A percentile compares a stretch with the other conserved stretches of the same genome.
Conservation (phyloP, 2,888 invertebrate genomes). For the Lithophane ornitopus region DNA sequence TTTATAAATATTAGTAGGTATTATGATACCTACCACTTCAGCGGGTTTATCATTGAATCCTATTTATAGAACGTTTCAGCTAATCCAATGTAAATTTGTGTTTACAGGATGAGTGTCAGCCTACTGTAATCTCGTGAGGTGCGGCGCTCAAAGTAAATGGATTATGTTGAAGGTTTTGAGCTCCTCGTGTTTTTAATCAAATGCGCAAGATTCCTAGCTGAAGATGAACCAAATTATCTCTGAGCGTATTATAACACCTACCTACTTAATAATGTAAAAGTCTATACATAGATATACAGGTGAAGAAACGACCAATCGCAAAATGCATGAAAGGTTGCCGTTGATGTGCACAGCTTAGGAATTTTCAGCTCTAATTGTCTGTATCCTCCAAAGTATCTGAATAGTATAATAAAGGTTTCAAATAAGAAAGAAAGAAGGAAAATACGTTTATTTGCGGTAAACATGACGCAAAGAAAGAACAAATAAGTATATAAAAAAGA, state of each 20-base stretch:
- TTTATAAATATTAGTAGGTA: too few relatives aligned
- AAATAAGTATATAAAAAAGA: too few relatives aligned
- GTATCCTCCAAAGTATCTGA: background rate
- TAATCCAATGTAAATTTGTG: conserved; percentile 63
- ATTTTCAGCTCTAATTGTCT: background rate
- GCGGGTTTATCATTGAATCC: conserved; percentile 18
- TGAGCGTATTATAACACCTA: background rate
- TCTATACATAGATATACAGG: too few relatives aligned
- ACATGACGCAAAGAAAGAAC: too few relatives aligned
- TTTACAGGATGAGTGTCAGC: conserved; percentile 56
- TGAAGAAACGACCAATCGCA: background rate
- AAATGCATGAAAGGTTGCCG: background rate
- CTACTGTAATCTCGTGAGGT: conserved; percentile 60
- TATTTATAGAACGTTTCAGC: conserved; percentile 38
- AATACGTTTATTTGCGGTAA: too few relatives aligned
- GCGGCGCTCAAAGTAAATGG: conserved; percentile 66
- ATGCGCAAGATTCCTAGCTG: background rate
- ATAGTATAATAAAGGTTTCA: background rate
- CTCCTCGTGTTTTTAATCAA: conserved; percentile 16
- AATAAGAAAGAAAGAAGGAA: background rate
- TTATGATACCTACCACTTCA: background rate
- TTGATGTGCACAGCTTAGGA: background rate
- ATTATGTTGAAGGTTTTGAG: conserved; percentile 61
- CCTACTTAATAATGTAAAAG: background rate
- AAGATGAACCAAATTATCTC: background rate